Evolutionary conservation across 2,888 invertebrate species (phyloP), one percentile per base, ranked within the genome.

Genomic region (Rhogogaster chlorosoma): DNA sequence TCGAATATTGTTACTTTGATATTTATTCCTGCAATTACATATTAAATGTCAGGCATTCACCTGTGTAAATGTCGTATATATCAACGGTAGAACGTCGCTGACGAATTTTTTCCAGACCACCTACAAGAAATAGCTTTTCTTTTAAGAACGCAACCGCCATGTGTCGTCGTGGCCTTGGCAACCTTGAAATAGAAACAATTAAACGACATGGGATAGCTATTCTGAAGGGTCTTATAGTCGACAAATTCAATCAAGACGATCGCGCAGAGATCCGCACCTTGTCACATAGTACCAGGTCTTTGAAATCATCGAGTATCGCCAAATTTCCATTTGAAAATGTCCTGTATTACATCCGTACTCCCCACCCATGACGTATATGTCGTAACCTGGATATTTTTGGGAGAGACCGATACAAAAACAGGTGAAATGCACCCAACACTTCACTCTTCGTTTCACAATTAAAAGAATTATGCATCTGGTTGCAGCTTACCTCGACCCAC

Each of bases 261-360:
- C 26, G 4, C 18, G 6, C 26, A 42, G 29, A 67, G 26, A 83
- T 12, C n/a, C 18, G 61, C 87, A 91, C 89, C 86, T 88, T 77
- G 90, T 86, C 0, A 89, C 84, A 6, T 89, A 89, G 84, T 89
- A 90, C 92, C 91, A 92, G 49, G 89, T 91, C 42, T 90, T 90
- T 6, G 91, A 89, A 45, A 92, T 85, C 12, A 91, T 84, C 82
- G 91, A 92, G 61, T 91, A 92, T 4, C 92, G 90, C 90, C 90
- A 90, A 42, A 92, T 87, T 1, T 86, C 86, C 42, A 86, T 87
- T 75, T 90, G 90, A 77, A 92, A 92, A 42, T 86, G 87, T 3
- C 90, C 90, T 10, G 89, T 88, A 22, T 90, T 91, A 5, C 90
- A 64, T 29, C 90, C 90, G 36, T 88, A 49, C 83, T 91, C 91